A percentile compares a stretch with the other conserved stretches of the same genome.
Conservation (phyloP, 2,888 invertebrate species). For the Ischnura elegans region DNA sequence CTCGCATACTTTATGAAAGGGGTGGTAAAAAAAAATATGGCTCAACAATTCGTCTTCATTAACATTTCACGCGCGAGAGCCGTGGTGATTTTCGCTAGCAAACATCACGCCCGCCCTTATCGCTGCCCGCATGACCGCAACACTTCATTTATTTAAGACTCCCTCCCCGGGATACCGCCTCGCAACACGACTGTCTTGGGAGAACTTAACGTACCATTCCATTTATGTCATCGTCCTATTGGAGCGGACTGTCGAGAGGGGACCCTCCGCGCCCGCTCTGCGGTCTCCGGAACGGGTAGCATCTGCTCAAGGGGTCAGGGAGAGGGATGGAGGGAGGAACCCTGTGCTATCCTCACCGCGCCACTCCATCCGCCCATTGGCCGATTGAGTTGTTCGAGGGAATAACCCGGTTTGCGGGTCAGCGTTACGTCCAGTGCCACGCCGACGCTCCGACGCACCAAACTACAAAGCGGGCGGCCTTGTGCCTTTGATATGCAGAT, state of each 20-base stretch:
- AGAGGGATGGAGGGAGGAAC: neutral
- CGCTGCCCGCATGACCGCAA: neutral
- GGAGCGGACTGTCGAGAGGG: too few relatives aligned
- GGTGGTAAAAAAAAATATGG: too few relatives aligned
- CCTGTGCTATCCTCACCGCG: too few relatives aligned
- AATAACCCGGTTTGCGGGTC: slow-evolving; percentile 38
- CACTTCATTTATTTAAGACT: neutral
- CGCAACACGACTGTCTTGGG: neutral
- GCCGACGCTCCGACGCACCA: slow-evolving; percentile 21
- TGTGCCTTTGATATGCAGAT: slow-evolving; percentile 25
- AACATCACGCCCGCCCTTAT: neutral
- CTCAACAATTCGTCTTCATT: neutral
- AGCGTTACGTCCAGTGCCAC: neutral
- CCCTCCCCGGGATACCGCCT: too few relatives aligned
- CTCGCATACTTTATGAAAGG: too few relatives aligned
- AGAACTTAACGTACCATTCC: slow-evolving; percentile 28
- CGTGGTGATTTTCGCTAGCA: neutral
- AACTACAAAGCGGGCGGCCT: slow-evolving; percentile 34
- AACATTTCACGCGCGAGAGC: neutral
- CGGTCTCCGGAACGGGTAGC: neutral
- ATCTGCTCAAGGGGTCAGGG: neutral
- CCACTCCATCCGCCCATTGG: neutral
- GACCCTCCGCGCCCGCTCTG: neutral
- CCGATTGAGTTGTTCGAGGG: slow-evolving; percentile 16
- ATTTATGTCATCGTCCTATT: neutral